phyloP scores from a whole-genome alignment of 2,113 vertebrate genomes.

The Madoqua kirkii region DNA sequence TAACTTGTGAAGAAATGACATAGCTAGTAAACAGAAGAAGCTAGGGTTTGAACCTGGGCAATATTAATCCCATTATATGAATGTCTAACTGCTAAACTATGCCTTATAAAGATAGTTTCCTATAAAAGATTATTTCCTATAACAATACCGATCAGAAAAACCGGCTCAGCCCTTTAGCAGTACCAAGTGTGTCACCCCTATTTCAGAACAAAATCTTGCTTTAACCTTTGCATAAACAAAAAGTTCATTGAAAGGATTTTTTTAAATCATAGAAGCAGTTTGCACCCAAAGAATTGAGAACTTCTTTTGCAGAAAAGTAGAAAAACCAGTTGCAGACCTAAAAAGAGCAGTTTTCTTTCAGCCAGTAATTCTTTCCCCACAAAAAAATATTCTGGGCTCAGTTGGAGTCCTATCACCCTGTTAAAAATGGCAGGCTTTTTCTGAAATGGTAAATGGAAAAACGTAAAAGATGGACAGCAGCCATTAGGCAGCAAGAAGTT shows the following conservation, averaged over 20 bases:
- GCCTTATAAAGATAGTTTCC: not conserved
- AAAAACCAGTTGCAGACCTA: not conserved
- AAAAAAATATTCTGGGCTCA: not conserved
- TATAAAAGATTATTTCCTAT: not conserved
- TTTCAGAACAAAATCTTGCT: not conserved
- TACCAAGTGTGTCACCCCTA: not conserved
- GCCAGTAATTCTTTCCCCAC: not conserved
- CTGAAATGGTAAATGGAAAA: not conserved
- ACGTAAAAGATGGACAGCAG: not conserved
- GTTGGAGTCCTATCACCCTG: not conserved
- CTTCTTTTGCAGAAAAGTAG: not conserved
- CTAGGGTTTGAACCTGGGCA: not conserved
- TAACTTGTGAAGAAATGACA: not conserved
- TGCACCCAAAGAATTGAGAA: not conserved
- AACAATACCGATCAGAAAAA: not conserved
- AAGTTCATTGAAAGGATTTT: not conserved
- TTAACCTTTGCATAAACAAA: not conserved
- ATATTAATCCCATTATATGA: not conserved
- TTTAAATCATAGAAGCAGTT: not conserved
- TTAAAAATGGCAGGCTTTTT: not conserved
- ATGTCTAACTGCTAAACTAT: not conserved
- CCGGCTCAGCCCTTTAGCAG: not conserved
- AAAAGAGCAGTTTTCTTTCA: not conserved
- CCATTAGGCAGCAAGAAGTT: not conserved
- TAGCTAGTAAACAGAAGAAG: not conserved